Base-by-base conservation (phyloP, 2,797 vertebrate genomes). In the Leptodactylus fallax region DNA sequence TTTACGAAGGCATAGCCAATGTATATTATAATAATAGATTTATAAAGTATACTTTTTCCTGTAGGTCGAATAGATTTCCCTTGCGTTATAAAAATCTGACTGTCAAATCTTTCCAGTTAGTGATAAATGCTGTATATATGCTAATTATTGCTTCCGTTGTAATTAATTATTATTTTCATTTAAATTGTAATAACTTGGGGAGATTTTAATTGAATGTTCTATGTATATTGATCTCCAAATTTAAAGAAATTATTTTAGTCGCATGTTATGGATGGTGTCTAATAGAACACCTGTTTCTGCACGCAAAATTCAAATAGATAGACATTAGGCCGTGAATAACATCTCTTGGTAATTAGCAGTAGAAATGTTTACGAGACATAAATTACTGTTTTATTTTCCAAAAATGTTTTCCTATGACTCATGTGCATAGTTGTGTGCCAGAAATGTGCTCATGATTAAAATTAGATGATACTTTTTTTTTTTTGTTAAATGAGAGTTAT, bases 331-430 rank as follows among this genome's bases (percentile, higher is more conserved):
- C 25, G 79, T 82, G 88, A 86, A 89, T 89, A 89, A 89, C 84
- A 89, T 89, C 56, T 89, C 88, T 89, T 87, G 85, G 85, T 89
- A 89, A 87, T 89, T 83, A 89, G 85, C 85, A 89, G 71, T 51
- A 86, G 85, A 83, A 89, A 89, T 89, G 88, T 87, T 89, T 89
- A 89, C 85, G 55, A 83, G 80, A 89, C 80, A 89, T 87, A 83
- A 89, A 87, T 89, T 86, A 89, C 85, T 89, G 74, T 82, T 89
- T 89, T 89, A 89, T 89, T 89, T 89, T 89, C 80, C 85, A 86
- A 89, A 87, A 89, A 89, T 89, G 88, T 89, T 89, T 89, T 83
- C 80, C 85, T 82, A 72, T 89, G 88, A 89, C 85, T 89, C 85
- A 89, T 83, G 80, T 86, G 79, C 85, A 79, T 79, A 77, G 69